Evolutionary conservation across 1,140 invertebrate genomes (phyloP).

Genomic region (Probaryconus sp.): DNA sequence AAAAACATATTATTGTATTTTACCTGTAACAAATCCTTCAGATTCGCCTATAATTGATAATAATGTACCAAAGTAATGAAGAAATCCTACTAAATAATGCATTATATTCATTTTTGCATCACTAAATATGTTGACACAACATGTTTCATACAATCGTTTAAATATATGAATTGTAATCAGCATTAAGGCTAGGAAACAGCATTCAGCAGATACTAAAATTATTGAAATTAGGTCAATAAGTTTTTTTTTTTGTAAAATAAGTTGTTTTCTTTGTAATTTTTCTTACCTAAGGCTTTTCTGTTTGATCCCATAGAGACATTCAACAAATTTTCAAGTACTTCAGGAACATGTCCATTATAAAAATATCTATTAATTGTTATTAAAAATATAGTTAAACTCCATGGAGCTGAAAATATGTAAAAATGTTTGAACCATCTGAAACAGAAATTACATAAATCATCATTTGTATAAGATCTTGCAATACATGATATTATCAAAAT

Average conservation of each 20-base stretch:
- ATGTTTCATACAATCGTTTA: constrained; percentile 88
- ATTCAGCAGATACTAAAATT: constrained; percentile 80
- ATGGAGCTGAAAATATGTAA: constrained; percentile 82
- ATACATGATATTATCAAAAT: constrained; percentile 17
- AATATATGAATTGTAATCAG: constrained; percentile 84
- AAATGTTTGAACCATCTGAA: constrained; percentile 85
- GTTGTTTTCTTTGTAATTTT: background rate
- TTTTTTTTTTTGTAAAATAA: constrained; percentile 1
- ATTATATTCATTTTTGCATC: constrained; percentile 86
- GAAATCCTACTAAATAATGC: constrained; percentile 86
- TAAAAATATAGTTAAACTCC: constrained; percentile 76
- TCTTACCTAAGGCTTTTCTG: constrained; percentile 77
- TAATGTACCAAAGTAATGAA: constrained; percentile 86
- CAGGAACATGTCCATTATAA: constrained; percentile 72
- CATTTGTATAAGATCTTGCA: constrained; percentile 16
- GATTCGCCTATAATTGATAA: constrained; percentile 85
- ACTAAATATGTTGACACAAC: constrained; percentile 88
- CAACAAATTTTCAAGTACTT: constrained; percentile 75
- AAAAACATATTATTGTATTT: constrained; percentile 33
- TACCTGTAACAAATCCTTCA: constrained; percentile 82
- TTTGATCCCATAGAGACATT: constrained; percentile 77
- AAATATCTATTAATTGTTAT: constrained; percentile 78
- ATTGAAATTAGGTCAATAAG: constrained; percentile 15
- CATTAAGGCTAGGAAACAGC: constrained; percentile 79
- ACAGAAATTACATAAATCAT: constrained; percentile 22